phyloP scores from a whole-genome alignment of 1,140 invertebrate species.

The Bombus pascuorum region DNA sequence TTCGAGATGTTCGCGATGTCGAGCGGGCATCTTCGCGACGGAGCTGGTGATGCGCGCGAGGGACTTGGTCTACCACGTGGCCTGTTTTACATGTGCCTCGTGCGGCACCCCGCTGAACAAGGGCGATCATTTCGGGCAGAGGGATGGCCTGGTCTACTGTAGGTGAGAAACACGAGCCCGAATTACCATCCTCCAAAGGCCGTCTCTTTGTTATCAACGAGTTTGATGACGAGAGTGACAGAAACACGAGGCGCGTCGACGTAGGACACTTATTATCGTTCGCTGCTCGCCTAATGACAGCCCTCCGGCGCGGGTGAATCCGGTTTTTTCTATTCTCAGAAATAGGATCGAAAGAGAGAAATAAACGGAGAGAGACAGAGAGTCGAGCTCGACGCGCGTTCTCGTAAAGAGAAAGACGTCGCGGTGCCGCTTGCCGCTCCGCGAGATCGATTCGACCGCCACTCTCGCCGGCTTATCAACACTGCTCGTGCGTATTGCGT shows the following conservation, averaged over 20 bases:
- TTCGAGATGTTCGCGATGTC: conserved; percentile 92
- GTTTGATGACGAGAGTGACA: conserved; percentile 71
- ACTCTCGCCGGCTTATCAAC: not conserved
- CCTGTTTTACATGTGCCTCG: conserved; percentile 94
- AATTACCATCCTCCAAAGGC: conserved; percentile 67
- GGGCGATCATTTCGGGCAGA: conserved; percentile 95
- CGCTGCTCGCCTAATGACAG: conserved; percentile 30
- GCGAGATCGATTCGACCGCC: conserved; percentile 38
- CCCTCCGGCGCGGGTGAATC: conserved; percentile 32
- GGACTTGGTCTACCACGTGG: conserved; percentile 94
- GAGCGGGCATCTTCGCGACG: conserved; percentile 91
- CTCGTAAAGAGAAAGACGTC: conserved; percentile 43
- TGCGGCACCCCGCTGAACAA: conserved; percentile 90
- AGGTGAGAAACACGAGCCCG: conserved; percentile 80
- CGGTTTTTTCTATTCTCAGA: conserved; percentile 34
- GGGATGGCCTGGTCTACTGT: conserved; percentile 90
- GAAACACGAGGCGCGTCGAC: conserved; percentile 60
- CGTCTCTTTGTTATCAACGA: conserved; percentile 70
- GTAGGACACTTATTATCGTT: conserved; percentile 40
- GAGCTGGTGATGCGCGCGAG: conserved; percentile 96
- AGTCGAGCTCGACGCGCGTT: conserved; percentile 37
- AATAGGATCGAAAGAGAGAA: conserved; percentile 5
- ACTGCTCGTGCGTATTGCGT: not conserved
- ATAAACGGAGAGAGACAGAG: not conserved
- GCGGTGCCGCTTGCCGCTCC: conserved; percentile 39